Evolutionary conservation across 2,797 vertebrate species (phyloP).

Genomic region (Hoplostethus mediterraneus): DNA sequence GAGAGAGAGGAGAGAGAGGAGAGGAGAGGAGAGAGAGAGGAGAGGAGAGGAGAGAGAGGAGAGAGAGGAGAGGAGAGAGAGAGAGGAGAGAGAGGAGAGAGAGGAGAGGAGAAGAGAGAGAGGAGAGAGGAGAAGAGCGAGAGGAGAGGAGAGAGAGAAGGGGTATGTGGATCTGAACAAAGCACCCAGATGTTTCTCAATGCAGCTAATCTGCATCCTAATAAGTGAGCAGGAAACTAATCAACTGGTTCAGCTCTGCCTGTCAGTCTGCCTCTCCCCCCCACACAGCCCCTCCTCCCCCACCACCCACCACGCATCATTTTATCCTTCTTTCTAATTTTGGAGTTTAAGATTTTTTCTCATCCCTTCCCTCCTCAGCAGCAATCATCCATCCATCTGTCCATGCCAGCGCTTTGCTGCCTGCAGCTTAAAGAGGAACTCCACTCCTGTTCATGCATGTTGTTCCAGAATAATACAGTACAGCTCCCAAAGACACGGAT

Average conservation of each 20-base stretch:
- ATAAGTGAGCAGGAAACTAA: slow-evolving; percentile 84
- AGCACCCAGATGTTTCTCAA: slow-evolving; percentile 84
- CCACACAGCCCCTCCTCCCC: slow-evolving; percentile 16
- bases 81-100: slow-evolving; percentile 46
- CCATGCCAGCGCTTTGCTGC: slow-evolving; percentile 38
- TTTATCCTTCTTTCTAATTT: slow-evolving; percentile 70
- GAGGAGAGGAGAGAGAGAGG: neutral
- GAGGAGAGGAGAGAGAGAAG: slow-evolving; percentile 29
- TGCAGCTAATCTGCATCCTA: slow-evolving; percentile 85
- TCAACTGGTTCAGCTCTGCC: slow-evolving; percentile 82
- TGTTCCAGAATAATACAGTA: too few species aligned
- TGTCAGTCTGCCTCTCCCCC: slow-evolving; percentile 62
- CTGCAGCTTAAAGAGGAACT: slow-evolving; percentile 41
- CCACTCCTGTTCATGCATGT: slow-evolving; percentile 10
- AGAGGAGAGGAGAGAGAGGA: slow-evolving; percentile 28
- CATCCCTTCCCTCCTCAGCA: slow-evolving; percentile 60
- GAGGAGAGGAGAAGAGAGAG: slow-evolving; percentile 35
- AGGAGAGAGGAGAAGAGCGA: slow-evolving; percentile 45
- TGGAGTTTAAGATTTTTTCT: slow-evolving; percentile 59
- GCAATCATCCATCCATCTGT: slow-evolving; percentile 76
- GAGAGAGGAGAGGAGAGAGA: slow-evolving; percentile 18
- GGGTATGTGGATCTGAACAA: slow-evolving; percentile 57
- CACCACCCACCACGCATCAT: slow-evolving; percentile 23
- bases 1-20: neutral
- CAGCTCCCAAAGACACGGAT: too few species aligned